Evolutionary conservation across 2,113 vertebrate genomes (phyloP).

Genomic region (Cephalopholis sonnerati): DNA sequence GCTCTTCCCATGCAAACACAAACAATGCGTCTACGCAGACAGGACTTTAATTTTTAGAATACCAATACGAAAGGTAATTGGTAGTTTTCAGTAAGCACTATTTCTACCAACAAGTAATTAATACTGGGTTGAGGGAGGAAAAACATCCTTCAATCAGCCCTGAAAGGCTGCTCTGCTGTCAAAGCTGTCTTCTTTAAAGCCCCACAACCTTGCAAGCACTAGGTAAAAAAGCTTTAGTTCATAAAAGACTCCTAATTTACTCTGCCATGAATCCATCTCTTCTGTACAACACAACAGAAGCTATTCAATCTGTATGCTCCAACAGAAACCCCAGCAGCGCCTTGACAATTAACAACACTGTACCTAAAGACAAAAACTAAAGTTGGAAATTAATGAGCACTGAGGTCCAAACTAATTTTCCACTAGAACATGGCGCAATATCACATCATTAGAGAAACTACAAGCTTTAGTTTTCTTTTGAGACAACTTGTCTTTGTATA

Average conservation of each 20-base stretch:
- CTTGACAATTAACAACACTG: neutral
- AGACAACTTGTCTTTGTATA: constrained; percentile 12
- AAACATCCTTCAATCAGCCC: neutral
- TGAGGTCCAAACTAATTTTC: neutral
- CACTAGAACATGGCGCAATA: neutral
- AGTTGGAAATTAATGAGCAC: neutral
- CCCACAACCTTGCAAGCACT: neutral
- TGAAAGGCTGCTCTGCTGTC: neutral
- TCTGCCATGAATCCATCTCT: neutral
- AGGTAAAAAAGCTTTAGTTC: neutral
- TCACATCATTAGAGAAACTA: neutral
- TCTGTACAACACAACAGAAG: neutral
- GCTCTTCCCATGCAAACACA: neutral
- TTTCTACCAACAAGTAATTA: neutral
- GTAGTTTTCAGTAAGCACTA: neutral
- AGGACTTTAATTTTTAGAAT: neutral
- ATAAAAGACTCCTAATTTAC: neutral
- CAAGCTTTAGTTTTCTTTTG: neutral
- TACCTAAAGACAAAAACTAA: neutral
- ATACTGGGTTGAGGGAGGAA: neutral
- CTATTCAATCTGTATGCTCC: neutral
- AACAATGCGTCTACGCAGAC: neutral
- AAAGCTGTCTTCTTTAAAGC: neutral
- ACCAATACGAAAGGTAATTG: neutral
- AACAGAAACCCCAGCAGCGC: neutral